Evolutionary conservation across 2,888 invertebrate species (phyloP).

Genomic region (Caenorhabditis becei): DNA sequence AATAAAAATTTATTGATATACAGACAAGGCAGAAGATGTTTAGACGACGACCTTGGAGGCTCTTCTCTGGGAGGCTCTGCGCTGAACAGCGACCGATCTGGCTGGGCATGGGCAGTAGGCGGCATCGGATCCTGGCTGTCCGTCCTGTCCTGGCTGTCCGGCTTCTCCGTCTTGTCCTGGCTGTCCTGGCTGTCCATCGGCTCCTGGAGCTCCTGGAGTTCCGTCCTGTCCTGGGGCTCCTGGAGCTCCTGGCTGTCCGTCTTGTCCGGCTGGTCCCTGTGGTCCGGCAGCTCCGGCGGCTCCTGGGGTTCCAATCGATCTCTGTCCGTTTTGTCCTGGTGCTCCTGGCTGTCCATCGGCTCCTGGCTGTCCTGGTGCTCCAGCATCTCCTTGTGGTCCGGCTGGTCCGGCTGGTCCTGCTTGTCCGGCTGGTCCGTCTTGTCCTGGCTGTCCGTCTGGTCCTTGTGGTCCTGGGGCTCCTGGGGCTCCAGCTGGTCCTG

Average conservation of each 20-base stretch:
- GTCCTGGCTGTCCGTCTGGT: slow-evolving; percentile 65
- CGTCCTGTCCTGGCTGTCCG: slow-evolving; percentile 65
- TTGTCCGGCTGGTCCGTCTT: slow-evolving; percentile 65
- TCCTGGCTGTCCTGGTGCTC: slow-evolving; percentile 63
- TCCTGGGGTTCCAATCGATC: slow-evolving; percentile 66
- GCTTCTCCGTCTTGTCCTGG: slow-evolving; percentile 57
- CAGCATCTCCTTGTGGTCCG: slow-evolving; percentile 68
- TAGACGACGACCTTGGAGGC: slow-evolving; percentile 50
- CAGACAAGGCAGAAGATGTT: slow-evolving; percentile 10
- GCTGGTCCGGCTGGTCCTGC: slow-evolving; percentile 67
- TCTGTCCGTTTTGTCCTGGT: slow-evolving; percentile 63
- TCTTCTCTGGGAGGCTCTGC: slow-evolving; percentile 38
- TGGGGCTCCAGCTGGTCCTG: slow-evolving; percentile 64
- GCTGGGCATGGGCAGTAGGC: slow-evolving; percentile 67
- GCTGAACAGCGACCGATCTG: slow-evolving; percentile 53
- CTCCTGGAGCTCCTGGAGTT: slow-evolving; percentile 64
- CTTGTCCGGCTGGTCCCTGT: slow-evolving; percentile 61
- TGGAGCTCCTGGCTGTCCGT: slow-evolving; percentile 63
- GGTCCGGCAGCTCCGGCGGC: slow-evolving; percentile 63
- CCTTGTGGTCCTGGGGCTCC: slow-evolving; percentile 67
- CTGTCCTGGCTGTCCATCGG: slow-evolving; percentile 59
- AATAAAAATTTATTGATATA: slow-evolving; percentile 33
- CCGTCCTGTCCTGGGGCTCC: slow-evolving; percentile 66
- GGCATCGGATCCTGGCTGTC: slow-evolving; percentile 67
- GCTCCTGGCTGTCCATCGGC: too few species aligned